Base-by-base conservation (phyloP, 2,888 invertebrate genomes). In the Dromius quadrimaculatus region DNA sequence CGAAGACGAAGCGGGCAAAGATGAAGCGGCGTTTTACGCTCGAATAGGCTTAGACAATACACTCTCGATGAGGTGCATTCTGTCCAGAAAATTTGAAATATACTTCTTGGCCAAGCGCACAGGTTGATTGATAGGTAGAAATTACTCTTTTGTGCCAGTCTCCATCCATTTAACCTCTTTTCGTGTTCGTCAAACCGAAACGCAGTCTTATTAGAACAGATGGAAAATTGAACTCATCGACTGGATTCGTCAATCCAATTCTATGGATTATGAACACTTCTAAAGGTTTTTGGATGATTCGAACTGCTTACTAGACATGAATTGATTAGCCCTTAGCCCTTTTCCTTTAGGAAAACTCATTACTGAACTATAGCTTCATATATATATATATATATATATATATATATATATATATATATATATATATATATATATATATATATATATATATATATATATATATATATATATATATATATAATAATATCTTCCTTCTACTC, bases 61-160 rank as follows among this genome's bases (percentile, higher is more conserved):
- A 70, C 70, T 61, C 47, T 70, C 70, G 70, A 62, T 70, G 62
- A 62, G 62, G 50, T 70, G 50, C 38, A 36, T 62, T 69, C 61
- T 61, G 70, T 70, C 47, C 38, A 32, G 66, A 57, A 66, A 57
- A 66, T 66, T 66, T 66, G 66, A 66, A 66, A 66, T 66, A 66
- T 57, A 57, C 54, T 23, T 34, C 41, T 28, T 3, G 38, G n/a
- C 6, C 4, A 19, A 6, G 5, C 28, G 36, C 13, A 23, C 57
- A 23, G 19, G 63, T 63, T 68, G 68, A 68, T 57, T 68, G 68
- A 68, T 68, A 68, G 68, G 68, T 68, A 68, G 59, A 68, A 68
- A 68, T 68, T 68, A 68, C 68, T 68, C 68, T 68, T 68, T 68
- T 68, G 68, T 68, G 23, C 20, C 15, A 15, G 20, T 23, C 9